Base-by-base conservation (phyloP, 2,113 vertebrate species). In the Eonycteris spelaea region DNA sequence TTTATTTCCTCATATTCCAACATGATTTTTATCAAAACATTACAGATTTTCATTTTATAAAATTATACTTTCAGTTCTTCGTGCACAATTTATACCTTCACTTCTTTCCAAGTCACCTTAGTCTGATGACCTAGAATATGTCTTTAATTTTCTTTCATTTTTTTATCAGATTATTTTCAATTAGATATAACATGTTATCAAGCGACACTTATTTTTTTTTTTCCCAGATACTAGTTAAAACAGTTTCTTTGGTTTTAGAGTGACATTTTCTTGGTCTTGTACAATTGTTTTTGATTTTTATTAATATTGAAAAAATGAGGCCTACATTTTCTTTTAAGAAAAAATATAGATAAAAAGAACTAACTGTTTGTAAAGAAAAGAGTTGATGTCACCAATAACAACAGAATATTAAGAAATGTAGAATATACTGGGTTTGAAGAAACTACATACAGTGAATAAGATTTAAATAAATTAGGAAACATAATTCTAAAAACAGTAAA, bases 101-200 rank as follows among this genome's bases (percentile, higher is more conserved):
- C 18, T 30, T 24, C 26, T 19, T 90, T 77, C 33, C 68, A 79
- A 75, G 82, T 93, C 67, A 74, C 57, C 68, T 88, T 83, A 78
- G 77, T 74, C 71, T 78, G 89, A 11, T 92, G 97, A 97, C 65
- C 87, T 84, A 96, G 70, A 96, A 82, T 95, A 96, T 95, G 75
- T 88, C 48, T 88, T 97, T 97, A 73, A 87, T 96, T 95, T 92
- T 92, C 70, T 85, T 97, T 95, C 90, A 94, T 94, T 92, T 83
- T 97, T 96, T 97, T 91, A 94, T 95, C 68, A 82, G 45, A 77
- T 55, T 35, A 94, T 92, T 97, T 97, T 96, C 77, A 86, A 91
- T 96, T 96, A 33, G 18, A 95, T 94, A 96, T 82, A 96, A 59
- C 53, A 90, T 91, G 28, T 75, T 96, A 68, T 88, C 94, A 94